A percentile compares a stretch with the other conserved stretches of the same genome.
phyloP scores from a whole-genome alignment of 2,113 vertebrate genomes.

The Excalfactoria chinensis region DNA sequence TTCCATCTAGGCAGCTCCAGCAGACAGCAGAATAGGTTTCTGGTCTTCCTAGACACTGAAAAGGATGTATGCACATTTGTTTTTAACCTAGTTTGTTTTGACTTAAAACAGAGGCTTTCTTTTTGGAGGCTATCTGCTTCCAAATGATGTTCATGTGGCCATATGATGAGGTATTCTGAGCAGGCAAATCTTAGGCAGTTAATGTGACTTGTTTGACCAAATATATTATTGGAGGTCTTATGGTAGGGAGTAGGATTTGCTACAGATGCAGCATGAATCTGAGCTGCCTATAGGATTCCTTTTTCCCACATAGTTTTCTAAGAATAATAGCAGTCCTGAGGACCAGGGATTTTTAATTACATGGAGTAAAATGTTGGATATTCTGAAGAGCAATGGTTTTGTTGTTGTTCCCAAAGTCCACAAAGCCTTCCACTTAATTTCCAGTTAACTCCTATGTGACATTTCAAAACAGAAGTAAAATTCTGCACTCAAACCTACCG shows the following conservation, averaged over 20 bases:
- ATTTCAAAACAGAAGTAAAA: not conserved
- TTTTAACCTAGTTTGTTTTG: not conserved
- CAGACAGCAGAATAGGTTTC: not conserved
- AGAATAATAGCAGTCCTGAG: not conserved
- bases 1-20: not conserved
- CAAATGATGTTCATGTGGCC: not conserved
- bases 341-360: not conserved
- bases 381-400: not conserved
- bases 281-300: not conserved
- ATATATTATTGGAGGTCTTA: not conserved
- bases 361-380: not conserved
- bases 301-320: not conserved
- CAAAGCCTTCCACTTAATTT: not conserved
- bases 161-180: not conserved
- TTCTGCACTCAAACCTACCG: not conserved
- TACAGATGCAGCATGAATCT: not conserved
- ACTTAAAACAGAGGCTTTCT: not conserved
- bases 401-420: not conserved
- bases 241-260: not conserved
- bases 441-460: not conserved
- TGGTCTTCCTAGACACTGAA: not conserved
- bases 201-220: not conserved
- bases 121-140: not conserved
- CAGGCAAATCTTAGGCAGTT: not conserved
- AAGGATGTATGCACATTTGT: accelerated